Percentiles rank a stretch among this genome's conserved stretches.
Evolutionary conservation across 2,113 vertebrate genomes (phyloP).

Genomic region (Turnix velox): DNA sequence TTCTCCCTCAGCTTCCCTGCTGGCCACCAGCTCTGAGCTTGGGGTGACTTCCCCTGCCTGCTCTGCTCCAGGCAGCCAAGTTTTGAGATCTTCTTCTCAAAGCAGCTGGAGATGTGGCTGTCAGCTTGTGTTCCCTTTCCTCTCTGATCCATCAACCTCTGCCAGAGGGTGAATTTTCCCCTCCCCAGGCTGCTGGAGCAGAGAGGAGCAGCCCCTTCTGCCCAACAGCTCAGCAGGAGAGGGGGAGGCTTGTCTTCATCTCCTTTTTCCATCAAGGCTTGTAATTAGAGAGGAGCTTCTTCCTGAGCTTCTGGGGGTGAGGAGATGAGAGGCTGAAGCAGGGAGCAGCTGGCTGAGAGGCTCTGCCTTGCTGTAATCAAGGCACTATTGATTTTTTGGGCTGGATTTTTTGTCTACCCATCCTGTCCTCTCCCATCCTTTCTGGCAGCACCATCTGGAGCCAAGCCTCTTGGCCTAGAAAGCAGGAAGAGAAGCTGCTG

Average conservation of each 20-base stretch:
- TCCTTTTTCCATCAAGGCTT: neutral
- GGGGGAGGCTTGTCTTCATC: neutral
- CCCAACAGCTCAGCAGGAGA: neutral
- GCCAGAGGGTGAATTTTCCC: neutral
- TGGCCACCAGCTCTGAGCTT: too few species aligned
- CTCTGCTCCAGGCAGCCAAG: too few species aligned
- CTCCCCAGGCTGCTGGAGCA: rapidly evolving
- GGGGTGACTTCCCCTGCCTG: neutral
- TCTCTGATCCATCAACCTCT: neutral
- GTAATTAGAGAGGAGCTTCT: neutral
- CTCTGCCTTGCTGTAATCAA: neutral
- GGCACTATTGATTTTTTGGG: neutral
- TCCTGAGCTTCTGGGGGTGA: neutral
- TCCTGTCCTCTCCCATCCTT: too few species aligned
- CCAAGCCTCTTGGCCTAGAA: neutral
- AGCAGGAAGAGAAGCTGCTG: neutral
- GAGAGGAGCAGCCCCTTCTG: rapidly evolving
- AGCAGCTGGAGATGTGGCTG: neutral
- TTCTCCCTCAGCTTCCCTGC: too few species aligned
- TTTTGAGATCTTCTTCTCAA: too few species aligned
- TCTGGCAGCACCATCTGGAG: neutral
- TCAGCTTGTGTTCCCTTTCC: neutral
- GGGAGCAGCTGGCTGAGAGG: neutral
- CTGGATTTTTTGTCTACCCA: too few species aligned
- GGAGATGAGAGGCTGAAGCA: neutral